phyloP scores from a whole-genome alignment of 2,888 invertebrate species.

The Drosophila rubida region DNA sequence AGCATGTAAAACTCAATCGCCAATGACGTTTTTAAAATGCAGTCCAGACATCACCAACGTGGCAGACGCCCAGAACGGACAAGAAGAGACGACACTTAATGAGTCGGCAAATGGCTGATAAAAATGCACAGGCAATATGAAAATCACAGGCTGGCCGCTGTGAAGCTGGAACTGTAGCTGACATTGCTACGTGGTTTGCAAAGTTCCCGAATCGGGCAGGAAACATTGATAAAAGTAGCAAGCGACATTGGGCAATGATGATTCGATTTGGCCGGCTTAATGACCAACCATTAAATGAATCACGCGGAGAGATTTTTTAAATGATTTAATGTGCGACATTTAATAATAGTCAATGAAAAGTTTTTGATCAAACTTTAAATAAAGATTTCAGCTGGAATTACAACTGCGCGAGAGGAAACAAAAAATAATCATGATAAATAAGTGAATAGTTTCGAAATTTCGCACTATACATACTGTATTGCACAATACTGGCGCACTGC shows the following conservation, averaged over 20 bases:
- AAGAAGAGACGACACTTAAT: slow-evolving; percentile 63
- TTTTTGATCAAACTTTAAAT: slow-evolving; percentile 66
- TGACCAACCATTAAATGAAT: slow-evolving; percentile 59
- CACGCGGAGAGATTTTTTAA: slow-evolving; percentile 25
- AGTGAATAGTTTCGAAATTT: slow-evolving; percentile 35
- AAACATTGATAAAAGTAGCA: slow-evolving; percentile 74
- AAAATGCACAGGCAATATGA: slow-evolving; percentile 70
- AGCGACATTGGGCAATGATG: slow-evolving; percentile 60
- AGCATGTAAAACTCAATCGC: slow-evolving; percentile 83
- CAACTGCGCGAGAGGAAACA: slow-evolving; percentile 13
- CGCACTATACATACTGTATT: slow-evolving; percentile 18
- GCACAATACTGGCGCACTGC: slow-evolving; percentile 18
- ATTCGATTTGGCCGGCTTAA: slow-evolving; percentile 58
- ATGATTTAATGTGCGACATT: slow-evolving; percentile 47
- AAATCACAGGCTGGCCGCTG: slow-evolving; percentile 49
- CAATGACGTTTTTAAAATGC: slow-evolving; percentile 70
- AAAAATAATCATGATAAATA: slow-evolving; percentile 34
- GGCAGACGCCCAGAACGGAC: slow-evolving; percentile 14
- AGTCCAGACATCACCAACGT: slow-evolving; percentile 44
- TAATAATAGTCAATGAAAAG: slow-evolving; percentile 42
- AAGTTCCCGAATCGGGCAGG: slow-evolving; percentile 68
- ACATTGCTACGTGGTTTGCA: slow-evolving; percentile 56
- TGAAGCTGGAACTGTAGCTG: slow-evolving; percentile 38
- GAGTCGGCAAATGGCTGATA: slow-evolving; percentile 82
- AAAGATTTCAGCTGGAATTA: slow-evolving; percentile 39